phyloP scores from a whole-genome alignment of 2,888 invertebrate species.

The Nemurella pictetii region DNA sequence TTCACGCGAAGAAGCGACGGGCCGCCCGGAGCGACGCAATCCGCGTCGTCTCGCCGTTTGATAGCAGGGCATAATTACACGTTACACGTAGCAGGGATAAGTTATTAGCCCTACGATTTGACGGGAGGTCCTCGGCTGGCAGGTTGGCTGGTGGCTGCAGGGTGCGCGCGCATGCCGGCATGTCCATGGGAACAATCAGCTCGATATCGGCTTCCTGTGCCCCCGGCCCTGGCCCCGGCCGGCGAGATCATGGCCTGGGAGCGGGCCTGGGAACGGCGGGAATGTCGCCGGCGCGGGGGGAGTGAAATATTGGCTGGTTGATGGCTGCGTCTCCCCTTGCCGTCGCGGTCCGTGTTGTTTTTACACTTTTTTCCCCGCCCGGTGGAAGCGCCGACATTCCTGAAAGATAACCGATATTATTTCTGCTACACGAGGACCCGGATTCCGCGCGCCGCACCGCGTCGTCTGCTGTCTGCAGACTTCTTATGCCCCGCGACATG shows the following conservation, averaged over 20 bases:
- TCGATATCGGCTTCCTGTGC: slow-evolving; percentile 12
- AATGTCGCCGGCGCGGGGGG: not conserved
- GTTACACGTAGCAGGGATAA: not conserved
- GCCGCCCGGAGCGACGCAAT: not conserved
- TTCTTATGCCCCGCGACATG: not conserved
- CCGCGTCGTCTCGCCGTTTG: not conserved
- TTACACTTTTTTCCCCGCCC: not conserved
- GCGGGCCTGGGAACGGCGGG: not conserved
- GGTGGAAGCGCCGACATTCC: slow-evolving; percentile 10
- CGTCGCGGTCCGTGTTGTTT: not conserved
- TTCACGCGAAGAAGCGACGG: not conserved
- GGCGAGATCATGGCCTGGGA: not conserved
- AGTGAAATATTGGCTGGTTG: slow-evolving; percentile 22
- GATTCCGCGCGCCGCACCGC: not conserved
- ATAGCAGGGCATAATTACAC: not conserved
- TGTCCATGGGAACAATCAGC: not conserved
- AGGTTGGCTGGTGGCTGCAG: not conserved
- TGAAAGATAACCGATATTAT: slow-evolving; percentile 20
- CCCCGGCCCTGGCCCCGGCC: not conserved
- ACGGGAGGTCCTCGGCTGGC: not conserved
- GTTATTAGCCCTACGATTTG: not conserved
- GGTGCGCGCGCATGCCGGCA: not conserved
- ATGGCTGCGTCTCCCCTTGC: not conserved
- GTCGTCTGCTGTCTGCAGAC: not conserved
- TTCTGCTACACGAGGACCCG: too few species aligned